Percentiles rank a stretch among this genome's conserved stretches.
Evolutionary conservation across 2,888 invertebrate genomes (phyloP).

Genomic region (Boloria selene): DNA sequence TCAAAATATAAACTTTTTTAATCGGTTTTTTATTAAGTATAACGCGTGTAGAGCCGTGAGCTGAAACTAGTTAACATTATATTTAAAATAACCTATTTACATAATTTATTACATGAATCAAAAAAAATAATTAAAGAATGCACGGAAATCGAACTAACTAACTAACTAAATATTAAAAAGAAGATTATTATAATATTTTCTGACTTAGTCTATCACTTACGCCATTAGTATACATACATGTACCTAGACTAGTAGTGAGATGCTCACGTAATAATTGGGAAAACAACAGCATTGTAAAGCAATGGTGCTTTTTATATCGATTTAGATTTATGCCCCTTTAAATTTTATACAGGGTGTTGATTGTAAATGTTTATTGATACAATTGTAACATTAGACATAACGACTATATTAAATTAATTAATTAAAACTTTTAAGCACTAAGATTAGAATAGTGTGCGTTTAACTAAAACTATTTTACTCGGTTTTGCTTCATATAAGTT

Average conservation of each 20-base stretch:
- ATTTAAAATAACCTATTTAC: too few species aligned
- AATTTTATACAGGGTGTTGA: slow-evolving; percentile 22
- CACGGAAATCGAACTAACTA: background rate
- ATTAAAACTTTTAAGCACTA: background rate
- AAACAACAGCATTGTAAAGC: slow-evolving; percentile 40
- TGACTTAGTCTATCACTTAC: slow-evolving; percentile 31
- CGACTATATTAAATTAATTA: background rate
- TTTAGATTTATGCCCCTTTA: slow-evolving; percentile 30
- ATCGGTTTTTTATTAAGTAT: too few species aligned
- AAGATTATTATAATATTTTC: too few species aligned
- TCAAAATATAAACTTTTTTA: too few species aligned
- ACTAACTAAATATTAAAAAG: background rate
- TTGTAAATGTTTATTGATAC: slow-evolving; percentile 1
- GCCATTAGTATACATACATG: slow-evolving; percentile 33
- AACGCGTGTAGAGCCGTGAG: too few species aligned
- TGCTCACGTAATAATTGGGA: slow-evolving; percentile 46
- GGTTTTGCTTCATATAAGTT: too few species aligned
- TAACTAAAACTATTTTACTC: too few species aligned
- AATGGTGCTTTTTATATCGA: slow-evolving; percentile 34
- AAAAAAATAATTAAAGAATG: too few species aligned
- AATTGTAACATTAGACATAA: background rate
- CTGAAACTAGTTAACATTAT: too few species aligned
- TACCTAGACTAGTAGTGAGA: slow-evolving; percentile 43
- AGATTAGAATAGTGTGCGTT: too few species aligned
- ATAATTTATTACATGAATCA: too few species aligned